Percentiles rank a stretch among this genome's conserved stretches.
Conservation (phyloP, 2,888 invertebrate species). For the Automeris io region DNA sequence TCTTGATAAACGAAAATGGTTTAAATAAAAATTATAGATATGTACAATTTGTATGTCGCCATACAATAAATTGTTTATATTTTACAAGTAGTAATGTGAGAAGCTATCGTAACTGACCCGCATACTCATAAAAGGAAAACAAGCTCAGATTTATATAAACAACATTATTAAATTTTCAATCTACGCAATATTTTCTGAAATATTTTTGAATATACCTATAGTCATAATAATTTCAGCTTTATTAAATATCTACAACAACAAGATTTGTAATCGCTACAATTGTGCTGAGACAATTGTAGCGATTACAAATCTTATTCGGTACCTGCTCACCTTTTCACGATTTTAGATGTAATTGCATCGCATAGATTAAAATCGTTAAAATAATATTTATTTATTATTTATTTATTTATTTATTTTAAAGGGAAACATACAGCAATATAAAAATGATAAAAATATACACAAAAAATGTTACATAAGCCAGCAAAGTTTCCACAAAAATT, state of each 20-base stretch:
- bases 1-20: too few relatives aligned
- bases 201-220: conserved; percentile 2
- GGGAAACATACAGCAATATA: too few relatives aligned
- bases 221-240: background rate
- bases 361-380: too few relatives aligned
- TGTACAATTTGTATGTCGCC: background rate
- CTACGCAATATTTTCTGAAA: conserved; percentile 6
- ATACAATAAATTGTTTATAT: background rate
- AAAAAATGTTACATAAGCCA: too few relatives aligned
- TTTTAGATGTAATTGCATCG: background rate
- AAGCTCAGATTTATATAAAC: background rate
- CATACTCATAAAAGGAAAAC: conserved; percentile 3
- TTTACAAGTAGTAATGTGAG: conserved; percentile 4
- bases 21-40: background rate
- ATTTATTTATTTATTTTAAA: too few relatives aligned
- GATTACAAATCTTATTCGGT: too few relatives aligned
- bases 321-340: background rate
- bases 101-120: conserved; percentile 5
- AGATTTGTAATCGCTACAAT: too few relatives aligned
- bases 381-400: too few relatives aligned
- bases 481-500: too few relatives aligned
- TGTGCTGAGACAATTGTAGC: too few relatives aligned
- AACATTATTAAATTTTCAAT: too few relatives aligned
- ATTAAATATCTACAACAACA: background rate
- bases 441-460: too few relatives aligned